Evolutionary conservation across 2,797 vertebrate species (phyloP).

Genomic region (Eulemur albifrons): DNA sequence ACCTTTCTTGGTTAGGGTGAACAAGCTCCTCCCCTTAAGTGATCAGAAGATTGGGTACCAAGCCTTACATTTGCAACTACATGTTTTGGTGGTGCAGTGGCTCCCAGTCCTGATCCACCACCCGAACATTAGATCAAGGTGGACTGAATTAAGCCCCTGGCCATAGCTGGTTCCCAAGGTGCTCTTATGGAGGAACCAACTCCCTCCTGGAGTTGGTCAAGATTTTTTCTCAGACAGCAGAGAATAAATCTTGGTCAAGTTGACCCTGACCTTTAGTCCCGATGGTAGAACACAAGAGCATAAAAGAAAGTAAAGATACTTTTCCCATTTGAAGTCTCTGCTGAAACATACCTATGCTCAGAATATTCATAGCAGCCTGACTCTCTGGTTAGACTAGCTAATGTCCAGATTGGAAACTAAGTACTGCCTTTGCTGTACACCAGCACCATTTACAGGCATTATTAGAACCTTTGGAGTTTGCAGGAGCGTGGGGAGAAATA

Average conservation of each 20-base stretch:
- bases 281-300: neutral
- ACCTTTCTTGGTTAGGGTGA: neutral
- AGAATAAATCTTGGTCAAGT: neutral
- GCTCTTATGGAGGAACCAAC: neutral
- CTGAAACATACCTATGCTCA: neutral
- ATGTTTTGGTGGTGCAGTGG: neutral
- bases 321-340: neutral
- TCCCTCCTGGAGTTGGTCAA: neutral
- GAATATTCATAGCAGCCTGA: neutral
- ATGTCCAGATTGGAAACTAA: neutral
- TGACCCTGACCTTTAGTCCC: neutral
- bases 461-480: neutral
- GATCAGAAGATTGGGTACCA: neutral
- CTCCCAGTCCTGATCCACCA: neutral
- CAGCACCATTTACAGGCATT: neutral
- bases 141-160: neutral
- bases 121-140: neutral
- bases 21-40: fast-evolving
- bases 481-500: neutral
- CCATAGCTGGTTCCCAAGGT: neutral
- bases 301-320: neutral
- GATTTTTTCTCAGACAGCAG: neutral
- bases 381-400: neutral
- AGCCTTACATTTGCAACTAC: neutral
- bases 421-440: neutral